Evolutionary conservation across 2,113 vertebrate species (phyloP).

Genomic region (Phodopus roborovskii): DNA sequence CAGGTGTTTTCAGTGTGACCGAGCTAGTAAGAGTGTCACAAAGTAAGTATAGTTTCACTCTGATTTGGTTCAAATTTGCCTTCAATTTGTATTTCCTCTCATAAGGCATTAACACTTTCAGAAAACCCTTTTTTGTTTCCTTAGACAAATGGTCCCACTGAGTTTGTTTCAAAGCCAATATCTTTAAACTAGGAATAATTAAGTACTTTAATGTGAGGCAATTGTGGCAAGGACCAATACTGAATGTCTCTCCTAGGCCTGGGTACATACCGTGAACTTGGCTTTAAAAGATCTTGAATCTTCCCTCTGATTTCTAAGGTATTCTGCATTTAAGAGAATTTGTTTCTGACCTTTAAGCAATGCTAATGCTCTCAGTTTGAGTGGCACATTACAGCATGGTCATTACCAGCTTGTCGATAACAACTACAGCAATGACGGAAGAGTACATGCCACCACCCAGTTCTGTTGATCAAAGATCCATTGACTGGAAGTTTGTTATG

Average conservation of each 20-base stretch:
- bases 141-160: not conserved
- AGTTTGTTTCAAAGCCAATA: conserved; percentile 52
- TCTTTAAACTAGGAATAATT: conserved; percentile 64
- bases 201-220: conserved; percentile 38
- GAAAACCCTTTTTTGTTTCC: not conserved
- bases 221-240: conserved; percentile 11
- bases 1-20: conserved; percentile 98
- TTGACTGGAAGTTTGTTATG: conserved; percentile 86
- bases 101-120: conserved; percentile 10
- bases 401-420: conserved; percentile 92
- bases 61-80: conserved; percentile 2
- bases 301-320: conserved; percentile 60
- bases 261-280: not conserved
- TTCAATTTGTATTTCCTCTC: conserved; percentile 28
- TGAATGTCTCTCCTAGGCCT: not conserved
- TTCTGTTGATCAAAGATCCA: conserved; percentile 90
- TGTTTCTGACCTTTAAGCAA: conserved; percentile 93
- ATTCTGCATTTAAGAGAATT: conserved; percentile 73
- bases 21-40: conserved; percentile 98
- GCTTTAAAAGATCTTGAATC: not conserved
- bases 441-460: conserved; percentile 90
- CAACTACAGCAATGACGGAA: conserved; percentile 89
- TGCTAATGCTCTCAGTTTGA: conserved; percentile 89
- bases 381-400: conserved; percentile 87
- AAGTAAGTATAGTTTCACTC: conserved; percentile 91